A percentile compares a stretch with the other conserved stretches of the same genome.
phyloP scores from a whole-genome alignment of 2,888 invertebrate genomes.

The Autographa gamma region DNA sequence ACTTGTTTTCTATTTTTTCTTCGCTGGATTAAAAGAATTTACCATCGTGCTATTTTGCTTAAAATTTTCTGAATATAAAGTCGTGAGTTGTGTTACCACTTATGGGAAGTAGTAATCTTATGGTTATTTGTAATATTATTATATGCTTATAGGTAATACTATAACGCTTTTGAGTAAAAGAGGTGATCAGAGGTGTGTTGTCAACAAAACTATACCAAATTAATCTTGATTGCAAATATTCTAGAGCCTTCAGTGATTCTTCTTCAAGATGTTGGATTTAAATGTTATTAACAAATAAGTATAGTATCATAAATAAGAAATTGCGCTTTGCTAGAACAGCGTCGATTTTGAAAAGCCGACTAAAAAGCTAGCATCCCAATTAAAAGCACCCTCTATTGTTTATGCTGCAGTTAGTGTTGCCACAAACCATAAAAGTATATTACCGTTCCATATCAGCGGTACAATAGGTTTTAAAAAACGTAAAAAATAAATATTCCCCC shows the following conservation, averaged over 20 bases:
- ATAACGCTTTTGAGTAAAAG: not conserved
- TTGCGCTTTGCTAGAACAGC: too few species aligned
- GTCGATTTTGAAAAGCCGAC: too few species aligned
- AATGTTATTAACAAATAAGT: too few species aligned
- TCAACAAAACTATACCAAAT: too few species aligned
- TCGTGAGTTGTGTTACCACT: not conserved
- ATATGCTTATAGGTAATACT: not conserved
- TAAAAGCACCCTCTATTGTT: not conserved
- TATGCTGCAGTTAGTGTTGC: not conserved
- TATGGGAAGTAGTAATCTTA: not conserved
- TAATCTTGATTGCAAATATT: too few species aligned
- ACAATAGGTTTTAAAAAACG: conserved; percentile 36
- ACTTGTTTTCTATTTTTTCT: conserved; percentile 20
- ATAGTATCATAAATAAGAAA: too few species aligned
- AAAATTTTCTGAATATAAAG: not conserved
- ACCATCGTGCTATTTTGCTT: not conserved
- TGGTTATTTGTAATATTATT: not conserved
- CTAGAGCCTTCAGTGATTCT: too few species aligned
- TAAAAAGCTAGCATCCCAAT: not conserved
- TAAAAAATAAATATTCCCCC: conserved; percentile 23
- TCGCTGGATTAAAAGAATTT: conserved; percentile 15
- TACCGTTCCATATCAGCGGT: conserved; percentile 36
- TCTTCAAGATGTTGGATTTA: too few species aligned
- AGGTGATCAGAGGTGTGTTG: not conserved
- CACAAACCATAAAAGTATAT: conserved; percentile 24